phyloP scores from a whole-genome alignment of 2,888 invertebrate genomes.

The Temnothorax ravouxi region DNA sequence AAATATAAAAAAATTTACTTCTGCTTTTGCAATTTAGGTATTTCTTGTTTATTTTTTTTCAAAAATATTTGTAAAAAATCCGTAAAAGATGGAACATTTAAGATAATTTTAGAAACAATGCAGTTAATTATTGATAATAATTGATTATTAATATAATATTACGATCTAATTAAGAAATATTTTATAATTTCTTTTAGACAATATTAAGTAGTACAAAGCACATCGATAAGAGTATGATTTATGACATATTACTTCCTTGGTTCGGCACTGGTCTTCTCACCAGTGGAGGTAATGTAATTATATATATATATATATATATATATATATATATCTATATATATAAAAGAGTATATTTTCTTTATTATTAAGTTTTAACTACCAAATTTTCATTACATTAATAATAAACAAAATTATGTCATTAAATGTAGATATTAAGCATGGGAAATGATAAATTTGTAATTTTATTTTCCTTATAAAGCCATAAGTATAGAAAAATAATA shows the following conservation, averaged over 20 bases:
- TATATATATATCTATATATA: no score
- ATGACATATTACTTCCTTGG: conserved; percentile 86
- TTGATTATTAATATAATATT: not conserved
- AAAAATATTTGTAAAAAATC: not conserved
- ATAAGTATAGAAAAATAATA: no score
- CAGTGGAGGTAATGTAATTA: conserved; percentile 81
- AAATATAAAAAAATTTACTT: not conserved
- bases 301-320: no score
- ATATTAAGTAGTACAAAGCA: conserved; percentile 81
- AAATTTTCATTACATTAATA: not conserved
- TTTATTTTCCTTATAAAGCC: no score
- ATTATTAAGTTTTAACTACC: not conserved
- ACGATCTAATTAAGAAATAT: not conserved
- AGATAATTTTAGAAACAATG: not conserved
- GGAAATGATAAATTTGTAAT: no score
- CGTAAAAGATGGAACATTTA: not conserved
- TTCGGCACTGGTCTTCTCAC: conserved; percentile 85
- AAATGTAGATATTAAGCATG: no score
- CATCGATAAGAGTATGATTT: conserved; percentile 84
- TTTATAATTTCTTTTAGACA: conserved; percentile 73
- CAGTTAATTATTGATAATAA: not conserved
- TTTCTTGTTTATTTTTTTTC: not conserved
- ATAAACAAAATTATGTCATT: no score
- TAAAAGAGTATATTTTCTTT: no score
- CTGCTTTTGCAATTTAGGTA: not conserved